These are phyloP conservation scores for Bombus turneri DNA, from an alignment of 1,140 invertebrate genomes.

Conservation along the genomic window DNA sequence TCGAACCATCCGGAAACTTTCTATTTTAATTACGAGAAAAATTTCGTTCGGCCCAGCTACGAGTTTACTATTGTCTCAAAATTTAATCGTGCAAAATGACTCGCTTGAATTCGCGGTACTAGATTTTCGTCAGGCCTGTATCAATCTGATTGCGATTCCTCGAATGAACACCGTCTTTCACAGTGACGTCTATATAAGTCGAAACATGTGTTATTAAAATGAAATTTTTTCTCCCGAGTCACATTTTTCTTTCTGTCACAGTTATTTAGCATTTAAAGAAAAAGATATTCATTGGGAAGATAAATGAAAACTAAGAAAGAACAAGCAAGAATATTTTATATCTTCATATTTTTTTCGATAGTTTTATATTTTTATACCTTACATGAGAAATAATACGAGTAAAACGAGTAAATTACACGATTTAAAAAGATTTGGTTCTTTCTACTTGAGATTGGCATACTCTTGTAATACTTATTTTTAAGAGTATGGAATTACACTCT, in stretches of 20 bases:
- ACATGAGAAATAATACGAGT: neutral
- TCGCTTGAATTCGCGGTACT: slow-evolving; percentile 53
- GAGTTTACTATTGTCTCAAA: neutral
- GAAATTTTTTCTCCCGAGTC: neutral
- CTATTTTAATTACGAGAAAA: slow-evolving; percentile 28
- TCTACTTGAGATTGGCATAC: neutral
- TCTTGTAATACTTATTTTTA: neutral
- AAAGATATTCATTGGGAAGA: neutral
- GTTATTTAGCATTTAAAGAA: neutral
- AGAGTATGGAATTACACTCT: neutral
- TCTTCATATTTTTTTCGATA: neutral
- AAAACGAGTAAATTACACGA: neutral
- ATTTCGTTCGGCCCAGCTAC: neutral
- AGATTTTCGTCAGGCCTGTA: slow-evolving; percentile 46
- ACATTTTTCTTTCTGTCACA: neutral
- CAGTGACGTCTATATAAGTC: neutral
- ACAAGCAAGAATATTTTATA: neutral
- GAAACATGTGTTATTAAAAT: neutral
- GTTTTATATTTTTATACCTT: neutral
- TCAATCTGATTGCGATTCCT: neutral
- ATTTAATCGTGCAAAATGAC: slow-evolving; percentile 34
- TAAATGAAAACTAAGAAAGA: neutral
- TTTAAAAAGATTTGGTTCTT: neutral
- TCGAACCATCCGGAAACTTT: neutral
- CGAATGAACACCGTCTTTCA: neutral